Evolutionary conservation across 1,140 invertebrate species (phyloP).

Genomic region (Stratiolaelaps scimitus): DNA sequence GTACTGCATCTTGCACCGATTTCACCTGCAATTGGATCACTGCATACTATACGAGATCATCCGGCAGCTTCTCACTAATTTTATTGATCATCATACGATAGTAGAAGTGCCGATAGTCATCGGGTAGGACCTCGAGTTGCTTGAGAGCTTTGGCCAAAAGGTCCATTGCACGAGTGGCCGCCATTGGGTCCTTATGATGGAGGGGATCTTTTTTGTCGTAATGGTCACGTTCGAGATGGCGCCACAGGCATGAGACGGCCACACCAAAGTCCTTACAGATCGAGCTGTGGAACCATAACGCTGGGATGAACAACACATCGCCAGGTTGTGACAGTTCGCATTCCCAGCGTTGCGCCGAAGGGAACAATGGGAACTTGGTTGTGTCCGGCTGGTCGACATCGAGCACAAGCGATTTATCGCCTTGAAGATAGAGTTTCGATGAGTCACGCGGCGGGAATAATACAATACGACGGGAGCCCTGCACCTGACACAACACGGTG

Average conservation of each 20-base stretch:
- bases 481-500: slow-evolving; percentile 16
- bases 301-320: slow-evolving; percentile 18
- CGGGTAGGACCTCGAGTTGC: slow-evolving; percentile 12
- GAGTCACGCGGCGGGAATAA: neutral
- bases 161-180: slow-evolving; percentile 10
- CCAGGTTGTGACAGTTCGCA: slow-evolving; percentile 12
- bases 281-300: slow-evolving; percentile 13
- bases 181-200: slow-evolving; percentile 17
- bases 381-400: slow-evolving; percentile 15
- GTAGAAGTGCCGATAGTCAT: slow-evolving; percentile 24
- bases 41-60: neutral
- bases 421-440: slow-evolving; percentile 12
- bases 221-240: slow-evolving; percentile 8
- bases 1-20: too few species aligned
- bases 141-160: slow-evolving; percentile 16
- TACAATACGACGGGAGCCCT: slow-evolving; percentile 13
- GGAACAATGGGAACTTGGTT: neutral
- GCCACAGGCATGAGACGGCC: slow-evolving; percentile 16
- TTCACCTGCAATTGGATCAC: neutral
- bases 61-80: slow-evolving; percentile 2
- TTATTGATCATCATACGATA: slow-evolving; percentile 24
- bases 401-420: slow-evolving; percentile 12
- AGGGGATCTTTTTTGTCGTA: slow-evolving; percentile 24
- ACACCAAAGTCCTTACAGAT: slow-evolving; percentile 28
- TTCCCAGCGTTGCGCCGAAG: slow-evolving; percentile 11